Evolutionary conservation across 1,140 invertebrate species (phyloP).

Genomic region (Bilobella aurantiaca): DNA sequence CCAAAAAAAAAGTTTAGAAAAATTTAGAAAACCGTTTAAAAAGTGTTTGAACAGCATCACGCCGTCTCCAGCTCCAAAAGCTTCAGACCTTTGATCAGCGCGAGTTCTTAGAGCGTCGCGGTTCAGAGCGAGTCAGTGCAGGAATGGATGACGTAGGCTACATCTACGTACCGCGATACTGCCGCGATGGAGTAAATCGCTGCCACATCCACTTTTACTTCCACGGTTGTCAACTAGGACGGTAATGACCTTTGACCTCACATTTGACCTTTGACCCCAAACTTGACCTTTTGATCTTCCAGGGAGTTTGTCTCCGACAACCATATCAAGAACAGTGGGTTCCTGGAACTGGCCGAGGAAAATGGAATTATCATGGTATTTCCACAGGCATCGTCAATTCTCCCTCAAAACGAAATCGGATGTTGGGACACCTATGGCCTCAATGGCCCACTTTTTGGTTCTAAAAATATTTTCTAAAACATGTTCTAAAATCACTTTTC

Average conservation of each 20-base stretch:
- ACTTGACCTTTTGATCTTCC: neutral
- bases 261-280: neutral
- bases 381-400: constrained; percentile 15
- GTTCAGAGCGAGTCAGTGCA: too few relatives aligned
- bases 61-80: neutral
- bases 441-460: neutral
- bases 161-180: constrained; percentile 22
- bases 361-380: constrained; percentile 32
- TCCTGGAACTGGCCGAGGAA: constrained; percentile 23
- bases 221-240: constrained; percentile 29
- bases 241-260: constrained; percentile 7
- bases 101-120: constrained; percentile 23
- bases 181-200: constrained; percentile 1
- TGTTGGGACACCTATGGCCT: constrained; percentile 22
- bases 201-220: constrained; percentile 33
- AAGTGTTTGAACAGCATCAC: neutral
- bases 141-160: constrained; percentile 26
- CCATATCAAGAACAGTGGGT: constrained; percentile 23
- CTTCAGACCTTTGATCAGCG: constrained; percentile 28
- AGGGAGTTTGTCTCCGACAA: constrained; percentile 16
- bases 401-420: constrained; percentile 9
- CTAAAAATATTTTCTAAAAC: neutral
- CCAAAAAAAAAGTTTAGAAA: neutral
- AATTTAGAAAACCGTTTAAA: neutral
- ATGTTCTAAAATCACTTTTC: neutral